Evolutionary conservation across 2,797 vertebrate genomes (phyloP).

Genomic region (Cheirogaleus major): DNA sequence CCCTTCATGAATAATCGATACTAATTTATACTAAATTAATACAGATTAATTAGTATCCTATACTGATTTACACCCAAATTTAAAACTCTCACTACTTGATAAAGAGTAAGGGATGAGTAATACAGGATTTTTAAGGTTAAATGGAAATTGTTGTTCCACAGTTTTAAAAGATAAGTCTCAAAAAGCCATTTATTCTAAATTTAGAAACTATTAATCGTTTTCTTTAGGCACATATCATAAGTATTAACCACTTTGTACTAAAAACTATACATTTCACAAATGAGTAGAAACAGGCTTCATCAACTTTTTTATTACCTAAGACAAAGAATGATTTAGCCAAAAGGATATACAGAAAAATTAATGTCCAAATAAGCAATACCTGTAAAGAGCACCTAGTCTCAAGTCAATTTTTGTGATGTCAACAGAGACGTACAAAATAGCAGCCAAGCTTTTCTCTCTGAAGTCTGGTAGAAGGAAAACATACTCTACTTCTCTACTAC

Average conservation of each 20-base stretch:
- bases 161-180: conserved; percentile 1
- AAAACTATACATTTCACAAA: background rate
- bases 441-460: background rate
- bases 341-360: background rate
- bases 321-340: background rate
- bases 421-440: background rate
- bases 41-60: background rate
- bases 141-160: background rate
- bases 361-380: background rate
- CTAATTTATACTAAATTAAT: background rate
- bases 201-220: background rate
- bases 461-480: background rate
- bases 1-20: background rate
- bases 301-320: background rate
- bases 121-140: background rate
- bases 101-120: background rate
- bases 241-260: background rate
- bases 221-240: background rate
- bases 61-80: background rate
- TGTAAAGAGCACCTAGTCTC: background rate
- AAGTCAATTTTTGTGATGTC: background rate
- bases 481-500: background rate
- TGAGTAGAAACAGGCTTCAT: background rate
- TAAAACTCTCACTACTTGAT: background rate
- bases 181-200: background rate